These are phyloP conservation scores for Drosophila bocki DNA, from an alignment of 1,140 invertebrate genomes.

Conservation along the genomic window DNA sequence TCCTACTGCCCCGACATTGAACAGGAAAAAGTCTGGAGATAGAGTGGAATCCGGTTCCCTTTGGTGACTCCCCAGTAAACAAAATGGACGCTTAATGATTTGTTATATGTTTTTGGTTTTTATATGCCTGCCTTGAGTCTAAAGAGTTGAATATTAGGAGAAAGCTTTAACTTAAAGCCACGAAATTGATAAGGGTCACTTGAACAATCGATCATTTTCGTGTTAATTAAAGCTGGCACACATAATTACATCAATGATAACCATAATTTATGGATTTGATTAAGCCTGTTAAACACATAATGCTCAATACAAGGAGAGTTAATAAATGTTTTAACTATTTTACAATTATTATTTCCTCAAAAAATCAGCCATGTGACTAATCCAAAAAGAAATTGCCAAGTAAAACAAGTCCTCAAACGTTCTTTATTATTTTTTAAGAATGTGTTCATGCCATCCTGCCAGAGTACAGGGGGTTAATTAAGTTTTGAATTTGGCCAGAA, in stretches of 20 bases:
- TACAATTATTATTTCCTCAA: background rate
- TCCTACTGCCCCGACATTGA: constrained; percentile 46
- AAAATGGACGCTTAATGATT: constrained; percentile 64
- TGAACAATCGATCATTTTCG: constrained; percentile 21
- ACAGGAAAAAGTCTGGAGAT: constrained; percentile 6
- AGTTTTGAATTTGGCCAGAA: constrained; percentile 34
- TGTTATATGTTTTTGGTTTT: constrained; percentile 52
- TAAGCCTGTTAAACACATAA: too few species aligned
- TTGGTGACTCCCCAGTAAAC: constrained; percentile 38
- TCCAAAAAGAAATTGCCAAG: background rate
- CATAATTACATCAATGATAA: constrained; percentile 7
- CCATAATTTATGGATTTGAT: constrained; percentile 12
- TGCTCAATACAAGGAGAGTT: too few species aligned
- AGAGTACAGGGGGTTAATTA: constrained; percentile 25
- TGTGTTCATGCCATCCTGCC: constrained; percentile 7
- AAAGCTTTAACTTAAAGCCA: background rate
- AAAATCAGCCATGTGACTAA: background rate
- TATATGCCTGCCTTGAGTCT: constrained; percentile 8
- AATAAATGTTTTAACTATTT: background rate
- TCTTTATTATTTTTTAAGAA: constrained; percentile 8
- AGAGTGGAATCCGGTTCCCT: constrained; percentile 7
- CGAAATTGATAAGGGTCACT: background rate
- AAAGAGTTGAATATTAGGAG: background rate
- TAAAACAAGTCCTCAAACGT: background rate
- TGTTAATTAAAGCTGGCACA: constrained; percentile 22